Percentiles rank a stretch among this genome's conserved stretches.
phyloP scores from a whole-genome alignment of 1,140 invertebrate genomes.

The Drosophila virilis region DNA sequence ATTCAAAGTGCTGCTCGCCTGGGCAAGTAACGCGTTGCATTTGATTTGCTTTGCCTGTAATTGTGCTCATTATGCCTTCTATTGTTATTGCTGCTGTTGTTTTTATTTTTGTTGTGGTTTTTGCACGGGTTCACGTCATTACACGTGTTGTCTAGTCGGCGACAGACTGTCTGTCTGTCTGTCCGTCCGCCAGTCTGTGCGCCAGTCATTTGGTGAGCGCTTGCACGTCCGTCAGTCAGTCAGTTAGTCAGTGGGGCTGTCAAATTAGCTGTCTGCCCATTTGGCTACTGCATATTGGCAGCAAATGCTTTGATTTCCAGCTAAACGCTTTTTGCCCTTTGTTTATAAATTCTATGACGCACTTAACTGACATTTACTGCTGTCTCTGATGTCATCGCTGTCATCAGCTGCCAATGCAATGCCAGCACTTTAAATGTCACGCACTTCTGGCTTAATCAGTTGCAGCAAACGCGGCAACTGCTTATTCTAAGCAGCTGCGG shows the following conservation, averaged over 20 bases:
- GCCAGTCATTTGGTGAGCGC: constrained; percentile 22
- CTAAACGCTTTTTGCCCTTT: constrained; percentile 66
- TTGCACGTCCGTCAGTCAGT: constrained; percentile 30
- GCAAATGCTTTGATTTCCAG: constrained; percentile 49
- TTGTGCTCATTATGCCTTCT: constrained; percentile 73
- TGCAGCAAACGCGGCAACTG: constrained; percentile 2
- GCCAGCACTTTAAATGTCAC: constrained; percentile 60
- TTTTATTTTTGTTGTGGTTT: constrained; percentile 29
- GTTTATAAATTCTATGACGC: constrained; percentile 64
- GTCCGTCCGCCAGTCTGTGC: constrained; percentile 16
- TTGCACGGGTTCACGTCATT: constrained; percentile 62
- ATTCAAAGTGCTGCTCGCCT: constrained; percentile 61
- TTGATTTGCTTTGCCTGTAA: constrained; percentile 77
- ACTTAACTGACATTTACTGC: constrained; percentile 73
- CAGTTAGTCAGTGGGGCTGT: constrained; percentile 50
- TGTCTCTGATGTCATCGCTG: constrained; percentile 46
- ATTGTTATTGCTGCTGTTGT: constrained; percentile 29
- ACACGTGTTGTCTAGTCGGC: constrained; percentile 72
- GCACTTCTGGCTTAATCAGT: constrained; percentile 43
- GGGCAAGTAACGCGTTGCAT: constrained; percentile 73
- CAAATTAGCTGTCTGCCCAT: constrained; percentile 56
- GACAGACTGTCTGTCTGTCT: constrained; percentile 58
- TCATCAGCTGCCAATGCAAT: constrained; percentile 36
- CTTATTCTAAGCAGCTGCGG: constrained; percentile 48
- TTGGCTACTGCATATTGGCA: constrained; percentile 48